Evolutionary conservation across 2,888 invertebrate species (phyloP).

Genomic region (Drosophila kanekoi): DNA sequence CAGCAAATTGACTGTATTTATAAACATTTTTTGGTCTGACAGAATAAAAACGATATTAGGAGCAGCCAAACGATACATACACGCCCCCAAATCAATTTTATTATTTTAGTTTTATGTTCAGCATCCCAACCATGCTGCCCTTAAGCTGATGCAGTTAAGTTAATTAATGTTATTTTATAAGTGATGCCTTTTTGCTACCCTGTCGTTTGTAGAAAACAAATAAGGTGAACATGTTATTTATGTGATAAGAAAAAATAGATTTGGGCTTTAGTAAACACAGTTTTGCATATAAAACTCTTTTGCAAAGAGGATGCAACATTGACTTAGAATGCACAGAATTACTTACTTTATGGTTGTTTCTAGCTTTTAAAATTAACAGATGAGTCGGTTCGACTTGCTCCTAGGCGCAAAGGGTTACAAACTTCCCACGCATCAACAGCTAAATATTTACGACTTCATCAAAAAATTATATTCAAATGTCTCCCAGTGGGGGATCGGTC

Average conservation of each 20-base stretch:
- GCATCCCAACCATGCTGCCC: slow-evolving; percentile 27
- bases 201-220: too few relatives aligned
- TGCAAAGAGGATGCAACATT: too few relatives aligned
- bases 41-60: slow-evolving; percentile 1
- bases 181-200: too few relatives aligned
- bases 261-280: too few relatives aligned
- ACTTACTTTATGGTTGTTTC: background rate
- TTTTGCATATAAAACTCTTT: too few relatives aligned
- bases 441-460: slow-evolving; percentile 60
- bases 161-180: slow-evolving; percentile 10
- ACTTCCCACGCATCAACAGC: slow-evolving; percentile 75
- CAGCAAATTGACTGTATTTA: slow-evolving; percentile 79
- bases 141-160: slow-evolving; percentile 18
- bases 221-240: too few relatives aligned
- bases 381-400: background rate
- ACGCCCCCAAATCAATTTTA: slow-evolving; percentile 66
- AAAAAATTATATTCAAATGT: slow-evolving; percentile 18
- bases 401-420: background rate
- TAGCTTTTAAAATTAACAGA: background rate
- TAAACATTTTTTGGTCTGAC: slow-evolving; percentile 67
- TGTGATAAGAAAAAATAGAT: too few relatives aligned
- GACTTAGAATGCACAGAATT: too few relatives aligned
- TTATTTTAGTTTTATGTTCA: slow-evolving; percentile 69
- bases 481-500: slow-evolving; percentile 49
- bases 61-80: slow-evolving; percentile 8